Conservation (phyloP, 23 tunicate species). For the Botrylloides violaceus region DNA sequence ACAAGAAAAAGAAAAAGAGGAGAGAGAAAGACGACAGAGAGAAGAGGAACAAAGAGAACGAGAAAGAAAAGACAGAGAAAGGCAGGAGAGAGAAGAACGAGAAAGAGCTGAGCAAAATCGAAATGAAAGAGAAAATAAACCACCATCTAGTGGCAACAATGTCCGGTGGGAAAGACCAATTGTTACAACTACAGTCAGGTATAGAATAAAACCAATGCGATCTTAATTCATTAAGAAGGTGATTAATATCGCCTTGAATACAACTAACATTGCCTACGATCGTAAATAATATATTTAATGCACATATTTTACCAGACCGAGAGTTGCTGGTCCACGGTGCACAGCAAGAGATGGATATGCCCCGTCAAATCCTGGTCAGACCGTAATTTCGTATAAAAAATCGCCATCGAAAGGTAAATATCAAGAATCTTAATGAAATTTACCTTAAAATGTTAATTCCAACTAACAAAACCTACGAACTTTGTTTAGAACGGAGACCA, state of each 20-base stretch:
- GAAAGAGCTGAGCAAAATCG: slow-evolving; percentile 21
- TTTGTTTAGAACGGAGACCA: slow-evolving; percentile 22
- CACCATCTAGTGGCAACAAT: slow-evolving; percentile 23
- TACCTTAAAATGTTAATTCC: neutral
- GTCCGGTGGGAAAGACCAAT: slow-evolving; percentile 6
- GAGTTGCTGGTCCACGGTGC: slow-evolving; percentile 42
- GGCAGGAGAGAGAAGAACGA: slow-evolving; percentile 22
- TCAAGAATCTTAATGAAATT: neutral
- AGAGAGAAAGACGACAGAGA: slow-evolving; percentile 54
- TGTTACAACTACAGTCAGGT: slow-evolving; percentile 18
- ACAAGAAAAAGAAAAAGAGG: slow-evolving; percentile 38
- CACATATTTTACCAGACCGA: no score
- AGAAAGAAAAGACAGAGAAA: slow-evolving; percentile 38
- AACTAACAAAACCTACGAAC: neutral
- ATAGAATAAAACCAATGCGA: no score
- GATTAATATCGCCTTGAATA: no score
- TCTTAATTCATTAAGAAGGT: no score
- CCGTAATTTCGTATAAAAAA: slow-evolving; percentile 28
- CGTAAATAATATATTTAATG: no score
- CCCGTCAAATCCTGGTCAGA: slow-evolving; percentile 47
- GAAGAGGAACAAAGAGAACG: slow-evolving; percentile 32
- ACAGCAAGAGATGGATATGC: slow-evolving; percentile 28
- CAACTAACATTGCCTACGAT: no score
- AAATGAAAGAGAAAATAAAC: slow-evolving; percentile 13
- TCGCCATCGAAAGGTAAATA: slow-evolving; percentile 63